phyloP scores from a whole-genome alignment of 2,888 invertebrate genomes.

The Isotomurus palustris region DNA sequence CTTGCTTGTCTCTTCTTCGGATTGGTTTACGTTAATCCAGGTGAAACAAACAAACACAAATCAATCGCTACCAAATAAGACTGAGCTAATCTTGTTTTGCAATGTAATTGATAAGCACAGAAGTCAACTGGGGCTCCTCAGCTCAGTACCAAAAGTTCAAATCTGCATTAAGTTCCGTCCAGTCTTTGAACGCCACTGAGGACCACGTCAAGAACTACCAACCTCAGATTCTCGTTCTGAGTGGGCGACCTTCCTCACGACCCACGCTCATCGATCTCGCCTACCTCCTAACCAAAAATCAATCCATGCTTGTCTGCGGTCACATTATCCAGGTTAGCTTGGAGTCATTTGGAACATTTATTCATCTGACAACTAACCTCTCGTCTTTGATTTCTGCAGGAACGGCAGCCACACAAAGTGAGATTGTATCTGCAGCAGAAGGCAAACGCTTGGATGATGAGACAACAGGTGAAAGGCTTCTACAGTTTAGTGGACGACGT shows the following conservation, averaged over 20 bases:
- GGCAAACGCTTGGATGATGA: constrained; percentile 53
- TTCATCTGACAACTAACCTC: not conserved
- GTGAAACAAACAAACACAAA: too few relatives aligned
- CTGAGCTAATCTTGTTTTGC: too few relatives aligned
- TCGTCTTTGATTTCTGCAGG: constrained; percentile 27
- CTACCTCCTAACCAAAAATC: constrained; percentile 83
- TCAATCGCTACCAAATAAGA: too few relatives aligned
- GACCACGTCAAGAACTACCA: constrained; percentile 96
- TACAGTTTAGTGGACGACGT: constrained; percentile 51
- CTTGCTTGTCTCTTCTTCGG: constrained; percentile 54
- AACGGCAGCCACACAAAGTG: constrained; percentile 43
- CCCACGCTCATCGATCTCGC: constrained; percentile 89
- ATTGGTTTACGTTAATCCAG: constrained; percentile 57
- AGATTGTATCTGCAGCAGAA: constrained; percentile 46
- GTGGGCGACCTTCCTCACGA: constrained; percentile 81
- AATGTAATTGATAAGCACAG: too few relatives aligned
- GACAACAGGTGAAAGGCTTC: constrained; percentile 56
- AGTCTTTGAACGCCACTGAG: constrained; percentile 80
- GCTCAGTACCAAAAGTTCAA: constrained; percentile 96
- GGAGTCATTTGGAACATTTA: not conserved
- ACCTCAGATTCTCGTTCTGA: constrained; percentile 77
- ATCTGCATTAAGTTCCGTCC: constrained; percentile 79
- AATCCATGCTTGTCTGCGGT: constrained; percentile 87
- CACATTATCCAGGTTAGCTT: constrained; percentile 71
- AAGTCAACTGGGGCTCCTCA: constrained; percentile 98